Percentiles rank a stretch among this genome's conserved stretches.
Conservation (phyloP, 2,797 vertebrate species). For the Geotrypetes seraphini region DNA sequence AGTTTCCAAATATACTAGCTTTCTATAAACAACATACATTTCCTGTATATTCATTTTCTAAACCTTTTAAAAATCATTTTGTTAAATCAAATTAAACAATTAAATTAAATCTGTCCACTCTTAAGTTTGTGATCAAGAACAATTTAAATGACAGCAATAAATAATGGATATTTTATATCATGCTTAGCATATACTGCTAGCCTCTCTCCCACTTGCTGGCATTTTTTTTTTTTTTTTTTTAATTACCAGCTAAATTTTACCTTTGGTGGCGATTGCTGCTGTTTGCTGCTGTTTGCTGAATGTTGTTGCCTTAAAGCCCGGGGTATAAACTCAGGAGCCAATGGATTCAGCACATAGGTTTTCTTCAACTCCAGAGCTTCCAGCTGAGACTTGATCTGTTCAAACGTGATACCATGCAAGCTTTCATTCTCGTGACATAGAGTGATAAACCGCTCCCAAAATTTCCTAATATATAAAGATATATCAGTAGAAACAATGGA, state of each 20-base stretch:
- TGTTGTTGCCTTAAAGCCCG: slow-evolving; percentile 86
- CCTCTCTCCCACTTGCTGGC: neutral
- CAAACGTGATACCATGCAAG: slow-evolving; percentile 93
- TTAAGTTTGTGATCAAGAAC: too few relatives aligned
- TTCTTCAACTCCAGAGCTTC: slow-evolving; percentile 97
- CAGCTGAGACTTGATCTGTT: slow-evolving; percentile 94
- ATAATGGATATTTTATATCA: neutral
- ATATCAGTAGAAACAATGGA: slow-evolving; percentile 17
- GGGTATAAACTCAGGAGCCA: slow-evolving; percentile 96
- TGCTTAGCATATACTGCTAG: neutral
- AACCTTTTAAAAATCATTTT: too few relatives aligned
- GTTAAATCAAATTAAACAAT: too few relatives aligned
- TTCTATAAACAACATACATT: too few relatives aligned
- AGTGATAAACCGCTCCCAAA: slow-evolving; percentile 96
- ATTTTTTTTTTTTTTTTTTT: neutral
- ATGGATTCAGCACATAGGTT: slow-evolving; percentile 92
- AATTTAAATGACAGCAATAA: slow-evolving; percentile 6
- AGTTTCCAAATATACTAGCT: too few relatives aligned
- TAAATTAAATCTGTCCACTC: too few relatives aligned
- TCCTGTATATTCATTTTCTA: too few relatives aligned
- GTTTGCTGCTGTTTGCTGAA: slow-evolving; percentile 55
- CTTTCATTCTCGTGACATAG: slow-evolving; percentile 93
- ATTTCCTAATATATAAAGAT: slow-evolving; percentile 70
- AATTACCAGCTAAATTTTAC: slow-evolving; percentile 39
- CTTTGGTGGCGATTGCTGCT: slow-evolving; percentile 90